A percentile compares a stretch with the other conserved stretches of the same genome.
phyloP scores from a whole-genome alignment of 2,797 vertebrate species.

The Natrix natrix region DNA sequence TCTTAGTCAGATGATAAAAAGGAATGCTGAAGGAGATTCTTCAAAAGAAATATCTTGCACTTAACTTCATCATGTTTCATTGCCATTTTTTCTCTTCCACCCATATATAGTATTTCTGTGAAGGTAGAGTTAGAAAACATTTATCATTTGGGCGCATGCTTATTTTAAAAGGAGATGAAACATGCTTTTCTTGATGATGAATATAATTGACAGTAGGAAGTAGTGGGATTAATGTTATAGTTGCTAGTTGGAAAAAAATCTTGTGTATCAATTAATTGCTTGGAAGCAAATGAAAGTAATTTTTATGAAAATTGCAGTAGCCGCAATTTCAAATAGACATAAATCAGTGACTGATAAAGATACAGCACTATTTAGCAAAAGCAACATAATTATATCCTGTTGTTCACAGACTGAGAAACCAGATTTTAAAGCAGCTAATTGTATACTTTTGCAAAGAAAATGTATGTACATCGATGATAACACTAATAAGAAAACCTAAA shows the following conservation, averaged over 20 bases:
- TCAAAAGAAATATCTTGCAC: neutral
- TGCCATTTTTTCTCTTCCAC: neutral
- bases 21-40: neutral
- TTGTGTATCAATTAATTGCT: neutral
- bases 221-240: conserved; percentile 13
- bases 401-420: conserved; percentile 38
- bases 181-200: conserved; percentile 2
- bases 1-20: neutral
- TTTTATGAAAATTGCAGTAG: conserved; percentile 19
- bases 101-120: neutral
- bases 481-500: neutral
- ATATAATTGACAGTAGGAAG: neutral
- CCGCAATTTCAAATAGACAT: neutral
- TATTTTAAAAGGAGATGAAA: conserved; percentile 8
- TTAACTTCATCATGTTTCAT: neutral
- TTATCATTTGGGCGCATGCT: neutral
- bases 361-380: conserved; percentile 25
- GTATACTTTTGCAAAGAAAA: conserved; percentile 5
- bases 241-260: conserved; percentile 32
- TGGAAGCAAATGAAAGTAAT: conserved; percentile 30
- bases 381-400: conserved; percentile 39
- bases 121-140: neutral
- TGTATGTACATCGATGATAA: neutral
- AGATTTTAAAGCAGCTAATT: conserved; percentile 1
- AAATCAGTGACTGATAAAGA: conserved; percentile 17